phyloP scores from a whole-genome alignment of 2,113 vertebrate genomes.

The Nicator chloris region DNA sequence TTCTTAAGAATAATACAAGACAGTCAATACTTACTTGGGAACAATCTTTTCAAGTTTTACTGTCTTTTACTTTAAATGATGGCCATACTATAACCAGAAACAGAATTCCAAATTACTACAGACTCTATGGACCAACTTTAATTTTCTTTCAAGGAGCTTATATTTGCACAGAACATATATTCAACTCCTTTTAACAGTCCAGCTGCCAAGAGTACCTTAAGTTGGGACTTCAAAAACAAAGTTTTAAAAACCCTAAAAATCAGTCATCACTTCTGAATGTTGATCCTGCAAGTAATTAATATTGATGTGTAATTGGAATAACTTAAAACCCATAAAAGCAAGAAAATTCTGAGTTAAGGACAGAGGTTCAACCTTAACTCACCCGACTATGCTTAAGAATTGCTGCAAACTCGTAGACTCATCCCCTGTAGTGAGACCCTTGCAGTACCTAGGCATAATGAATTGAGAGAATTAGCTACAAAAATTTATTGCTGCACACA shows the following conservation, averaged over 20 bases:
- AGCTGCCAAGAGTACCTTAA: neutral
- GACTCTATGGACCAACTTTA: neutral
- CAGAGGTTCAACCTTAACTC: conserved; percentile 72
- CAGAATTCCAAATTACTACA: neutral
- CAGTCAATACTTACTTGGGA: neutral
- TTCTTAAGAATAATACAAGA: neutral
- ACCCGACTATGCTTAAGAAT: conserved; percentile 72
- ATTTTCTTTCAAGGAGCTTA: neutral
- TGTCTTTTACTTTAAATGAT: neutral
- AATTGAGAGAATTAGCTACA: conserved; percentile 70
- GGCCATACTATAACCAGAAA: neutral
- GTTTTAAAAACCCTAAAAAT: neutral
- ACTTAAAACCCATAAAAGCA: conserved; percentile 70
- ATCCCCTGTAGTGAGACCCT: conserved; percentile 70
- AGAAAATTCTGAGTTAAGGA: conserved; percentile 71
- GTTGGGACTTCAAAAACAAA: neutral
- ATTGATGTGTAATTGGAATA: conserved; percentile 2
- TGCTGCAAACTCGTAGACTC: conserved; percentile 67
- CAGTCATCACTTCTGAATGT: neutral
- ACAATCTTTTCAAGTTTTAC: neutral
- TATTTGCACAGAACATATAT: neutral
- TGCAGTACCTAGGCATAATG: conserved; percentile 72
- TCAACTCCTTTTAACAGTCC: neutral
- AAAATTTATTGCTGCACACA: conserved; percentile 32
- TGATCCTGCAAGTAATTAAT: neutral